Evolutionary conservation across 1,140 invertebrate species (phyloP).

Genomic region (Arion vulgaris): DNA sequence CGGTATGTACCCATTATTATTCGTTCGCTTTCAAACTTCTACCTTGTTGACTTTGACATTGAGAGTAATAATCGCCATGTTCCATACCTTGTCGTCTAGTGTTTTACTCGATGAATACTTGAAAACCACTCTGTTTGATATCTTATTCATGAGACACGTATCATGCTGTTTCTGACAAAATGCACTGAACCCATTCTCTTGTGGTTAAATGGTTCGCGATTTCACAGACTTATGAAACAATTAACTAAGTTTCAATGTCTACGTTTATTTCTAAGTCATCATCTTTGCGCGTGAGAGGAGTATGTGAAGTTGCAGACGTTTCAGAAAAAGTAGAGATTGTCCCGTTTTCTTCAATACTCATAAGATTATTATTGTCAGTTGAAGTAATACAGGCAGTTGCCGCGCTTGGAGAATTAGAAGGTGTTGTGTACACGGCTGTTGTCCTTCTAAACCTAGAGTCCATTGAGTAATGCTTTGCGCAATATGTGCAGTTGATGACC

Average conservation of each 20-base stretch:
- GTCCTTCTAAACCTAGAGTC: background rate
- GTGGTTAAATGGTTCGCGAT: background rate
- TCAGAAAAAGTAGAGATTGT: conserved; percentile 10
- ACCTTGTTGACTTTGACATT: no score
- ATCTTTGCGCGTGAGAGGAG: conserved; percentile 6
- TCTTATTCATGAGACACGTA: no score
- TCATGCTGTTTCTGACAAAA: no score
- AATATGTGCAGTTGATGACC: conserved; percentile 53
- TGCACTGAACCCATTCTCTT: background rate
- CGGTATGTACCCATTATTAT: no score
- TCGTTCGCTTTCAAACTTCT: no score
- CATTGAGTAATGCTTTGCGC: background rate
- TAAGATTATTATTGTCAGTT: background rate
- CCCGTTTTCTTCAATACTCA: background rate
- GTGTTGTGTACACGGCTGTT: background rate
- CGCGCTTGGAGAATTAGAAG: background rate
- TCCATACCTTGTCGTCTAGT: no score
- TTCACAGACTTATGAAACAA: background rate
- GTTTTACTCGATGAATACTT: no score
- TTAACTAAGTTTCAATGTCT: background rate
- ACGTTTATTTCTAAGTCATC: background rate
- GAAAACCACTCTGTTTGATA: no score
- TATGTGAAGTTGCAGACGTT: conserved; percentile 28
- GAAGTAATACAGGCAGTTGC: background rate
- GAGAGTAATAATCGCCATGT: no score